These are phyloP conservation scores for Cladorhizidae sp. DNA, from an alignment of 37 sponge, comb jelly and placozoan species.

Conservation along the genomic window DNA sequence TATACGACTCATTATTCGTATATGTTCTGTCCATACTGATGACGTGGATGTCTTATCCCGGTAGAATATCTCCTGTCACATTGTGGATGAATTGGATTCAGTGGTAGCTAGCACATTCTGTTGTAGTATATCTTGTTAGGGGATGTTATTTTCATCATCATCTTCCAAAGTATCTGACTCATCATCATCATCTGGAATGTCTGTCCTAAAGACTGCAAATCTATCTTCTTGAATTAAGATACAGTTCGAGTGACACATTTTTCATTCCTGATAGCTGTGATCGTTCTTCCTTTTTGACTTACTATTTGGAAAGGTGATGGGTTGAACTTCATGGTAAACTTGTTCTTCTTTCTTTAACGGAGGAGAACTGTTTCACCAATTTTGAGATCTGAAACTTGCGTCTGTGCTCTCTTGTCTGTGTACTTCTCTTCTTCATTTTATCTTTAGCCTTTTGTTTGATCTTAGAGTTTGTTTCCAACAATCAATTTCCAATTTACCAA, in stretches of 20 bases:
- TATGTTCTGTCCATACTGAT: no score
- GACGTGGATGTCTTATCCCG: no score
- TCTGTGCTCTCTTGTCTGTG: conserved; percentile 2
- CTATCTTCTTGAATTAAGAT: conserved; percentile 17
- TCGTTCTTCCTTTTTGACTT: conserved; percentile 31
- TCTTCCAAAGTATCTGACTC: no score
- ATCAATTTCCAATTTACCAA: conserved; percentile 34
- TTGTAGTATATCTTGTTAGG: no score
- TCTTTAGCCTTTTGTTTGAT: background rate
- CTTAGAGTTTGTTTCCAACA: background rate
- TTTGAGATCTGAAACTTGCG: conserved; percentile 3
- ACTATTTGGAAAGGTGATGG: conserved; percentile 34
- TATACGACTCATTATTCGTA: no score
- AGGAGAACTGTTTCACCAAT: conserved; percentile 44
- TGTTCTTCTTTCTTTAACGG: conserved; percentile 40
- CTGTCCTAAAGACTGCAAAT: background rate
- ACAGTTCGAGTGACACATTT: conserved; percentile 46
- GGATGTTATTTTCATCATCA: no score
- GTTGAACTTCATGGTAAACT: conserved; percentile 41
- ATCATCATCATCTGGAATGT: background rate
- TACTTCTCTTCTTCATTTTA: conserved; percentile 24
- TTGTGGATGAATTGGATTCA: no score
- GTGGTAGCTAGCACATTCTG: no score
- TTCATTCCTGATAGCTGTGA: conserved; percentile 34
- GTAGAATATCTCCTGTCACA: no score